phyloP scores from a whole-genome alignment of 1,140 invertebrate species.

The Drosophila teissieri region DNA sequence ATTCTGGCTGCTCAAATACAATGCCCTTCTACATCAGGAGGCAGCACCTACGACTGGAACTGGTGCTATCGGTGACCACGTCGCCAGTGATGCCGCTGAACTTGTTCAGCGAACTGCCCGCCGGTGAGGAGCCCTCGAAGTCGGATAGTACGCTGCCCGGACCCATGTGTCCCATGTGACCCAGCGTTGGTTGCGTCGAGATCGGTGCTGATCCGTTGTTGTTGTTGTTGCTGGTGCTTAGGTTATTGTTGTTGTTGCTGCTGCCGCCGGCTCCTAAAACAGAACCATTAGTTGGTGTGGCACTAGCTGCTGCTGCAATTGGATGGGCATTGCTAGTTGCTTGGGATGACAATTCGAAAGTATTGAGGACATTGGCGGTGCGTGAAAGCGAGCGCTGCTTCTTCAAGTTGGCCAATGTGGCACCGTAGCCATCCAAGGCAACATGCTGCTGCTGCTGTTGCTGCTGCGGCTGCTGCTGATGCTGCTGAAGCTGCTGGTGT shows the following conservation, averaged over 20 bases:
- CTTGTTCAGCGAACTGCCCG: conserved; percentile 80
- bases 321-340: conserved; percentile 45
- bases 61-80: conserved; percentile 87
- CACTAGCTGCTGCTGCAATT: conserved; percentile 46
- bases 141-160: conserved; percentile 59
- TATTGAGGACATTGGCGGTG: conserved; percentile 86
- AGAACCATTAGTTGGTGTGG: conserved; percentile 81
- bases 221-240: conserved; percentile 64
- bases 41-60: conserved; percentile 87
- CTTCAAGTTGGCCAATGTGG: conserved; percentile 94
- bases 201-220: conserved; percentile 54
- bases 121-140: conserved; percentile 51
- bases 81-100: conserved; percentile 89
- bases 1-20: conserved; percentile 17
- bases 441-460: conserved; percentile 76
- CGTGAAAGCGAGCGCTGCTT: conserved; percentile 93
- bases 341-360: conserved; percentile 69
- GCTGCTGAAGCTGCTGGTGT: conserved; percentile 85
- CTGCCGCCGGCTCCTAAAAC: conserved; percentile 77
- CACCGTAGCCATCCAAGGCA: conserved; percentile 67
- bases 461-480: conserved; percentile 74
- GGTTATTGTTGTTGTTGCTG: conserved; percentile 63
- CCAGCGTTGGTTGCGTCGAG: conserved; percentile 58
- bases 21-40: conserved; percentile 65
- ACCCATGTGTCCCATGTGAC: conserved; percentile 54